Percentiles rank a stretch among this genome's conserved stretches.
These are phyloP conservation scores for Cotesia congregata DNA, from an alignment of 2,888 invertebrate genomes.

Conservation along the genomic window DNA sequence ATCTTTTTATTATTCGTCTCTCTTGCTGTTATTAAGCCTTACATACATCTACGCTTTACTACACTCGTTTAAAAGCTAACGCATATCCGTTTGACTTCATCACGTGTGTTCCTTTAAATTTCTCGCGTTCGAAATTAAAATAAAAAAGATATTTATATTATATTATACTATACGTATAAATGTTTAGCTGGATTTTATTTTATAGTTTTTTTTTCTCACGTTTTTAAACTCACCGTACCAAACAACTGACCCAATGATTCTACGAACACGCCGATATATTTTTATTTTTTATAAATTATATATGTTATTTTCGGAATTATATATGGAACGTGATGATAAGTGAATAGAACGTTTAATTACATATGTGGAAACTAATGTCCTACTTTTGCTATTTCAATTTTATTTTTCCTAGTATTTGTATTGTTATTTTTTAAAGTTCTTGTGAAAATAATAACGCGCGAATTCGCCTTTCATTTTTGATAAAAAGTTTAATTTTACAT, in stretches of 20 bases:
- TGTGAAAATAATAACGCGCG: too few relatives aligned
- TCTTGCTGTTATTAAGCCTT: slow-evolving; percentile 1
- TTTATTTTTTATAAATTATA: neutral
- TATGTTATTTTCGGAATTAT: neutral
- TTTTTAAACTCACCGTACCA: neutral
- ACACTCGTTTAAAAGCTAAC: slow-evolving; percentile 6
- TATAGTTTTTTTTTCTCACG: neutral
- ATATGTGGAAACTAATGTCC: too few relatives aligned
- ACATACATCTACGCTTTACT: slow-evolving; percentile 3
- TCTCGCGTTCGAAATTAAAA: slow-evolving; percentile 4
- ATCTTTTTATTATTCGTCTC: neutral
- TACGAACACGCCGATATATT: neutral
- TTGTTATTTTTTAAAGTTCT: too few relatives aligned
- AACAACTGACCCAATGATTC: slow-evolving; percentile 1
- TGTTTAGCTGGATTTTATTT: neutral
- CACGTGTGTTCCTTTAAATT: slow-evolving; percentile 6
- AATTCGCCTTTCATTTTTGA: too few relatives aligned
- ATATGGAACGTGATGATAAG: neutral
- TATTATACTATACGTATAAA: neutral
- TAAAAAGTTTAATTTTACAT: too few relatives aligned
- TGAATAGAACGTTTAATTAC: neutral
- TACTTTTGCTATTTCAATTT: too few relatives aligned
- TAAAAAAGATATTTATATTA: neutral
- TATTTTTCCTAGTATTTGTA: too few relatives aligned
- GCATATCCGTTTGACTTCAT: slow-evolving; percentile 17